phyloP scores from a whole-genome alignment of 2,888 invertebrate species.

The Tetragonisca angustula region DNA sequence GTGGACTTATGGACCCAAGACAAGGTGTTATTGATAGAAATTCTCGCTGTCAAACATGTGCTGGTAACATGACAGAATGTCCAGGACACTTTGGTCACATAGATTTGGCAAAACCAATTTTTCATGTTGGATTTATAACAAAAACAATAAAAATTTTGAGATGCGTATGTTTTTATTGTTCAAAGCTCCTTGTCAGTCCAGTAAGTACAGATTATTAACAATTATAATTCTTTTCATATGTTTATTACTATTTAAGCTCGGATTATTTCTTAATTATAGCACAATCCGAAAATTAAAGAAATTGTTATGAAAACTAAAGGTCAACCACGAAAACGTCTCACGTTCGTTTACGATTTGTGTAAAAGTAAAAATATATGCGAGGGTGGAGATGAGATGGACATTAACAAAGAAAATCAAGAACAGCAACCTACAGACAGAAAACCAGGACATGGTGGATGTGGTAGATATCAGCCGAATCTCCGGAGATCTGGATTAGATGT shows the following conservation, averaged over 20 bases:
- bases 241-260: background rate
- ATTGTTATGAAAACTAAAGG: constrained; percentile 98
- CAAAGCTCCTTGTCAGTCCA: constrained; percentile 97
- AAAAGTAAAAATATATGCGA: constrained; percentile 99
- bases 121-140: constrained; percentile 98
- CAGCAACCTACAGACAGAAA: constrained; percentile 85
- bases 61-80: constrained; percentile 99
- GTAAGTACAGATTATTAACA: constrained; percentile 86
- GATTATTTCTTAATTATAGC: constrained; percentile 85
- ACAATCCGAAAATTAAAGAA: constrained; percentile 96
- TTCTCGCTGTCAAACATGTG: constrained; percentile 97
- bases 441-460: constrained; percentile 97
- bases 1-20: constrained; percentile 99
- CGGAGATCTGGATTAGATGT: constrained; percentile 95
- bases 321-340: constrained; percentile 96
- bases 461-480: constrained; percentile 98
- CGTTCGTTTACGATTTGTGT: constrained; percentile 98
- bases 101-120: constrained; percentile 99
- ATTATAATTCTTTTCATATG: background rate
- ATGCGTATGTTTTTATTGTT: constrained; percentile 99
- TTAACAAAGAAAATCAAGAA: constrained; percentile 91
- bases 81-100: constrained; percentile 99
- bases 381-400: constrained; percentile 99
- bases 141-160: constrained; percentile 98
- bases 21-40: constrained; percentile 98